Percentiles rank a stretch among this genome's conserved stretches.
phyloP scores from a whole-genome alignment of 2,113 vertebrate genomes.

The Caretta caretta region DNA sequence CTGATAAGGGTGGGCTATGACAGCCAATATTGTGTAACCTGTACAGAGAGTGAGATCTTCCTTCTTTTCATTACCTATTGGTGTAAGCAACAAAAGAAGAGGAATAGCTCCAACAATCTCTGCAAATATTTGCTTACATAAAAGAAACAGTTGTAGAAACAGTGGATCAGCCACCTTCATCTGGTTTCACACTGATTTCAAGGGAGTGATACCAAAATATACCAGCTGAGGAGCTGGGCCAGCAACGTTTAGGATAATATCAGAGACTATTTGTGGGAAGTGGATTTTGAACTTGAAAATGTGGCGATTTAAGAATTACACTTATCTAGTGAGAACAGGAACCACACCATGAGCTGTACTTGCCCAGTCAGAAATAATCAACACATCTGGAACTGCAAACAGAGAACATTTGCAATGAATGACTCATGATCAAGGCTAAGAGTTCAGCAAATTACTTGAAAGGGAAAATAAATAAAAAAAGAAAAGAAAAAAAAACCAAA shows the following conservation, averaged over 20 bases:
- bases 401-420: neutral
- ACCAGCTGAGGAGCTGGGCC: neutral
- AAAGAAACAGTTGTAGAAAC: neutral
- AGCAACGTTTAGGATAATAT: neutral
- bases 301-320: neutral
- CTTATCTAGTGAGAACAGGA: neutral
- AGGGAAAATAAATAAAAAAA: neutral
- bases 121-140: neutral
- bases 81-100: neutral
- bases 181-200: neutral
- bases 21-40: neutral
- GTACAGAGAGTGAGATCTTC: fast-evolving
- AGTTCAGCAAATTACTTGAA: neutral
- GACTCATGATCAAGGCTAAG: neutral
- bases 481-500: neutral
- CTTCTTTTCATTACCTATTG: fast-evolving
- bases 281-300: neutral
- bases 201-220: neutral
- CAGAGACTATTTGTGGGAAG: neutral
- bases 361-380: neutral
- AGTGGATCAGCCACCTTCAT: neutral
- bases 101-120: neutral
- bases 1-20: neutral
- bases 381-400: neutral
- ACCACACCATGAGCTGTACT: neutral